phyloP scores from a whole-genome alignment of 2,888 invertebrate species.

The Volucella inanis region DNA sequence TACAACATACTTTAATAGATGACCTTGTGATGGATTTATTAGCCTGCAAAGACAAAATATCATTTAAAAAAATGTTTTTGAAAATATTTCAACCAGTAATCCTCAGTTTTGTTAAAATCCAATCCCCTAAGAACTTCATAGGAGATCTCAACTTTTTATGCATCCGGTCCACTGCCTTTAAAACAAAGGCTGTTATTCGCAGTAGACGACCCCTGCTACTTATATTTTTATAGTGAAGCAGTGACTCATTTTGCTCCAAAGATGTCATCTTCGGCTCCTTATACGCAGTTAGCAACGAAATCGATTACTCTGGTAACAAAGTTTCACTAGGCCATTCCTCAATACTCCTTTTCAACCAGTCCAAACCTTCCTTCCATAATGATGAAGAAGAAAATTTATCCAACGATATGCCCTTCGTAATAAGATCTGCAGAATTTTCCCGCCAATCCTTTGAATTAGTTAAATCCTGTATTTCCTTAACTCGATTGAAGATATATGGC shows the following conservation, averaged over 20 bases:
- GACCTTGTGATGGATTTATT: too few relatives aligned
- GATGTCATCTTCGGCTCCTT: too few relatives aligned
- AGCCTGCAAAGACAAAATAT: conserved; percentile 1
- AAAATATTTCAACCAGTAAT: conserved; percentile 31
- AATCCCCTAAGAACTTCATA: not conserved
- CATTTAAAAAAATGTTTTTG: conserved; percentile 13
- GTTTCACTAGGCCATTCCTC: not conserved
- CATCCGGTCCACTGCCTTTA: not conserved
- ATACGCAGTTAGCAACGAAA: too few relatives aligned
- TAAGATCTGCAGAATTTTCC: conserved; percentile 21
- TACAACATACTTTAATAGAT: too few relatives aligned
- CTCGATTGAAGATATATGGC: conserved; percentile 22
- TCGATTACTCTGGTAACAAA: too few relatives aligned
- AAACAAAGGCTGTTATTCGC: not conserved
- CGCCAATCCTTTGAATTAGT: conserved; percentile 11
- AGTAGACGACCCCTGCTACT: conserved; percentile 5
- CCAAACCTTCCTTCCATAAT: conserved; percentile 11
- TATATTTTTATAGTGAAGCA: conserved; percentile 7
- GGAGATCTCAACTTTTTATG: not conserved
- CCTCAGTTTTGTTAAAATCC: conserved; percentile 10
- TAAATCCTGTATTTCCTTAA: conserved; percentile 9
- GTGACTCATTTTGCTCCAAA: too few relatives aligned
- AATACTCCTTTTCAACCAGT: not conserved
- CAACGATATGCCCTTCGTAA: conserved; percentile 23
- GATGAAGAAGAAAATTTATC: too few relatives aligned